Evolutionary conservation across 1,140 invertebrate genomes (phyloP).

Genomic region (Drosophila nigromelanica): DNA sequence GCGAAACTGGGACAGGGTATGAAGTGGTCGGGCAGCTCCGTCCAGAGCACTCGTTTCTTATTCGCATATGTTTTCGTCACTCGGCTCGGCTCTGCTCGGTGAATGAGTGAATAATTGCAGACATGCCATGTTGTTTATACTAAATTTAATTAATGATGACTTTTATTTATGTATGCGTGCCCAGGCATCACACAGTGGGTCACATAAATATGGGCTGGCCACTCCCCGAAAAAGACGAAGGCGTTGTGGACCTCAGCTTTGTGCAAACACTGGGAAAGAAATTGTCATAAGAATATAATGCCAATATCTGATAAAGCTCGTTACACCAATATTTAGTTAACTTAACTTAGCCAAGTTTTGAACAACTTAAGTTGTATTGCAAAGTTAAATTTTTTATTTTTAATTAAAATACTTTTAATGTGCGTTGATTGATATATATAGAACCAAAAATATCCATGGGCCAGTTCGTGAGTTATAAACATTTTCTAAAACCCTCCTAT

Average conservation of each 20-base stretch:
- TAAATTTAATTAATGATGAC: slow-evolving; percentile 82
- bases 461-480: too few species aligned
- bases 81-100: slow-evolving; percentile 19
- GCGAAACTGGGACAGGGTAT: too few species aligned
- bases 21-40: too few species aligned
- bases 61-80: slow-evolving; percentile 51
- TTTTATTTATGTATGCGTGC: slow-evolving; percentile 79
- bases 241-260: neutral
- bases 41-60: slow-evolving; percentile 17
- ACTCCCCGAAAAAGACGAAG: slow-evolving; percentile 45
- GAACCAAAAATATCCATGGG: too few species aligned
- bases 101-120: slow-evolving; percentile 80
- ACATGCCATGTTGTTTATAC: slow-evolving; percentile 77
- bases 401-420: too few species aligned
- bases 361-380: too few species aligned
- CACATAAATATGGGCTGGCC: slow-evolving; percentile 67
- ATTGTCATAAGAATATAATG: neutral
- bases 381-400: too few species aligned
- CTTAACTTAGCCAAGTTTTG: too few species aligned
- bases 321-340: too few species aligned
- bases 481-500: too few species aligned
- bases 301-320: too few species aligned
- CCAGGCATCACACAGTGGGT: slow-evolving; percentile 54
- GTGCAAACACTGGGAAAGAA: neutral
- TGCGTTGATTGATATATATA: too few species aligned